These are phyloP conservation scores for Bombyx huttoni DNA, from an alignment of 2,888 invertebrate genomes.

Conservation along the genomic window DNA sequence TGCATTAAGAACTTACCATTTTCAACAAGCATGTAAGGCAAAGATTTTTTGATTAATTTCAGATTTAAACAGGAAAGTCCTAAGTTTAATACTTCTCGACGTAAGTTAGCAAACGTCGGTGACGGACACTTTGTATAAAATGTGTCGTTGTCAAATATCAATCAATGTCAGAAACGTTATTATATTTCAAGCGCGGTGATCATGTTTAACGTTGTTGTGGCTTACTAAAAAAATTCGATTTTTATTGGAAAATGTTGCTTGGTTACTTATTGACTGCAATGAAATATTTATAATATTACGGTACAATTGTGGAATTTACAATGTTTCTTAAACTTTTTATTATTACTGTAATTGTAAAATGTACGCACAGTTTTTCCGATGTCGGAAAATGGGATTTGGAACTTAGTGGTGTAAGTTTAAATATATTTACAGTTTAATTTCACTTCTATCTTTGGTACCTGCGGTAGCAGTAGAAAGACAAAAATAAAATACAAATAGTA, in stretches of 20 bases:
- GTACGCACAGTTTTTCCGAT: conserved; percentile 67
- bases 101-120: too few species aligned
- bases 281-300: conserved; percentile 12
- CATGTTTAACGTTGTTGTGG: not conserved
- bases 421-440: not conserved
- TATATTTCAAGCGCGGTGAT: not conserved
- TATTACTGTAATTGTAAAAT: conserved; percentile 33
- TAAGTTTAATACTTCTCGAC: too few species aligned
- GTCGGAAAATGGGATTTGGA: conserved; percentile 78
- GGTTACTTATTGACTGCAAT: conserved; percentile 9
- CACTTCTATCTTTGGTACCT: too few species aligned
- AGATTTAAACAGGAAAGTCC: too few species aligned
- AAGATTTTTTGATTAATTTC: too few species aligned
- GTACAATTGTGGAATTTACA: conserved; percentile 12
- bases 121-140: too few species aligned
- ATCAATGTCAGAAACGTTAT: conserved; percentile 1
- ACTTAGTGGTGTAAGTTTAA: conserved; percentile 62
- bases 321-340: conserved; percentile 41
- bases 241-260: conserved; percentile 22
- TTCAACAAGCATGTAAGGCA: too few species aligned
- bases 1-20: too few species aligned
- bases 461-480: too few species aligned
- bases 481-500: too few species aligned
- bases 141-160: not conserved
- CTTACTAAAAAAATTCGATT: conserved; percentile 13